Evolutionary conservation across 2,888 invertebrate species (phyloP), one percentile per base, ranked within the genome.

Genomic region (Laspeyria flexula): DNA sequence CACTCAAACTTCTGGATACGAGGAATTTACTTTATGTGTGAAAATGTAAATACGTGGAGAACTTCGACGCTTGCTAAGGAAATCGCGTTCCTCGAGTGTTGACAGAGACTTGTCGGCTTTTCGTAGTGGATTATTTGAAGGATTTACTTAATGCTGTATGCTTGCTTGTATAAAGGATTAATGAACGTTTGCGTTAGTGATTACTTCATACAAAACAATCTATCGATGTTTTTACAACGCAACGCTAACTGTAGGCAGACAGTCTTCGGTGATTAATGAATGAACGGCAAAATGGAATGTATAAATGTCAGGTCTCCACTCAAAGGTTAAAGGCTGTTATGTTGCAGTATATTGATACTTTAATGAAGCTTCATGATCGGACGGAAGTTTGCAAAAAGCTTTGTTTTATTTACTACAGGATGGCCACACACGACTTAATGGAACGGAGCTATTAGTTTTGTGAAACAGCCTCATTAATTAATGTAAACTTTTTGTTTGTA

Each of bases 1-100:
- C 80, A 78, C 84, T 83, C 80, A 77, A 82, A 86, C 81, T 86
- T 83, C 77, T 78, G 77, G 83, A 82, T 85, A 81, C 81, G 82
- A 80, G 86, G 75, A 83, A 86, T 90, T 86, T 85, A 85, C 87
- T 89, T 86, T 85, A 86, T 86, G 84, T 89, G 87, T 85, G 85
- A 87, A 90, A 89, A 90, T 90, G 90, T 89, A 89, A 90, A 90
- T 90, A 90, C 81, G 81, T 73, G 70, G 73, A 70, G 79, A 87
- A 88, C 81, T 89, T 88, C 80, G 70, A 75, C 71, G 79, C 81
- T 79, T 79, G 77, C 79, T 65, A 79, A 86, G 86, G 81, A 87
- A 90, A 88, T 88, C 86, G 79, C 83, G 82, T 83, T 79, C 76
- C 75, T 77, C 69, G 80, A 83, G 83, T 88, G 90, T 90, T 88